Evolutionary conservation across 2,888 invertebrate genomes (phyloP).

Genomic region (Diaprepes abbreviatus): DNA sequence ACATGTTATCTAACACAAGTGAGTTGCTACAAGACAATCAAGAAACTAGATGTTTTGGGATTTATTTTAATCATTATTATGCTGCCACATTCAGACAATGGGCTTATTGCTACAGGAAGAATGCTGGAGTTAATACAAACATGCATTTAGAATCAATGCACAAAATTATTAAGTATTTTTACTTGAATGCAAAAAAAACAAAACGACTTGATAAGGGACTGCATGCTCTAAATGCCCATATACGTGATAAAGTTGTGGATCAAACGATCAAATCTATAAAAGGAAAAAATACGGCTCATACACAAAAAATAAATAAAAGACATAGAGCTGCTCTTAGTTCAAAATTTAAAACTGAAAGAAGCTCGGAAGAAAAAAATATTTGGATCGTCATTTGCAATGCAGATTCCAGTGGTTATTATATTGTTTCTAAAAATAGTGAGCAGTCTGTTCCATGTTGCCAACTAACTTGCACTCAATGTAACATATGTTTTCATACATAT

Average conservation of each 20-base stretch:
- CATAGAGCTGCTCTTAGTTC: neutral
- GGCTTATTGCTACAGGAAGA: slow-evolving; percentile 5
- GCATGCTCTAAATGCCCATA: neutral
- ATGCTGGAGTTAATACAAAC: slow-evolving; percentile 17
- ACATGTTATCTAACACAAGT: neutral
- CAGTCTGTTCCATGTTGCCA: too few species aligned
- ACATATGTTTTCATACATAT: too few species aligned
- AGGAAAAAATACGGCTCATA: neutral
- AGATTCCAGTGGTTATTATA: too few species aligned
- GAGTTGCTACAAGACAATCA: neutral
- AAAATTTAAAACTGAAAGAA: too few species aligned
- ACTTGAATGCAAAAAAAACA: slow-evolving; percentile 24
- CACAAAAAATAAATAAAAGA: neutral
- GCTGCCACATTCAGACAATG: neutral
- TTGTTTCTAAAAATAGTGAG: too few species aligned
- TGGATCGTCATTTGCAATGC: too few species aligned
- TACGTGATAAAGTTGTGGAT: slow-evolving; percentile 20
- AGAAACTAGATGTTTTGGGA: neutral
- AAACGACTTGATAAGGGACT: slow-evolving; percentile 20
- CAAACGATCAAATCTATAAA: neutral
- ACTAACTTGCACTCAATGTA: too few species aligned
- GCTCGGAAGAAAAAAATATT: too few species aligned
- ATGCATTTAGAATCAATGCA: slow-evolving; percentile 28
- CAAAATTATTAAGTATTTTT: slow-evolving; percentile 27
- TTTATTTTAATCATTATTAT: slow-evolving; percentile 7